phyloP scores from a whole-genome alignment of 2,888 invertebrate genomes.

The Gisinianus flammeolus region DNA sequence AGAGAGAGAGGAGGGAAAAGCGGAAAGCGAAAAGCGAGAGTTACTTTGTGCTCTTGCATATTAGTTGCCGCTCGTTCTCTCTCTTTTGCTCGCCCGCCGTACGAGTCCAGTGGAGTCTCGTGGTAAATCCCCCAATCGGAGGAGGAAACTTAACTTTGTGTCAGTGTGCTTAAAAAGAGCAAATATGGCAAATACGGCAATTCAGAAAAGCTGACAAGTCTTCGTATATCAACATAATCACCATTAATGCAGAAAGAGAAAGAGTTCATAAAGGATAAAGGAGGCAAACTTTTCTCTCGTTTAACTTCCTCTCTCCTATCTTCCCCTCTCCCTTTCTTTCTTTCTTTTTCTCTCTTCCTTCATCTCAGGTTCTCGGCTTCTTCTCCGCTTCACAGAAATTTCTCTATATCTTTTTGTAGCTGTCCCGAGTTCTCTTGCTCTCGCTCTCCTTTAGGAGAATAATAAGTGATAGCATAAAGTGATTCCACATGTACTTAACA shows the following conservation, averaged over 20 bases:
- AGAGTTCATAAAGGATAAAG: slow-evolving; percentile 47
- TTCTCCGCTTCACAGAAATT: no score
- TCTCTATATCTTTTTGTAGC: not conserved
- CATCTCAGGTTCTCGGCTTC: not conserved
- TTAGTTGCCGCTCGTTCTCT: not conserved
- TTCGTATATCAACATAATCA: slow-evolving; percentile 48
- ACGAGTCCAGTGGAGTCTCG: not conserved
- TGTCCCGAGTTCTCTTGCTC: no score
- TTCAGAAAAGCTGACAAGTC: slow-evolving; percentile 48
- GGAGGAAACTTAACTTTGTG: slow-evolving; percentile 16
- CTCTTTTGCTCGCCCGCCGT: not conserved
- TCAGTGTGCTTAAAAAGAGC: slow-evolving; percentile 39
- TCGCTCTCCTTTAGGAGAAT: no score
- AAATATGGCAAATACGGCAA: slow-evolving; percentile 37
- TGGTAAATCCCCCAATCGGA: slow-evolving; percentile 3
- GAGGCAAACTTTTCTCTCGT: slow-evolving; percentile 36
- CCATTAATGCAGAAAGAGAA: slow-evolving; percentile 45
- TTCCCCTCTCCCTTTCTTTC: not conserved
- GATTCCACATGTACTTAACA: no score
- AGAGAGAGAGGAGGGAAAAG: no score
- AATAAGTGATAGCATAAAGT: no score
- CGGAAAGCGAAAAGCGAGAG: no score
- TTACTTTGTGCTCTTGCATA: no score
- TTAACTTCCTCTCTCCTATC: slow-evolving; percentile 9
- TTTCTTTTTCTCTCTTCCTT: slow-evolving; percentile 16